phyloP scores from a whole-genome alignment of 1,140 invertebrate species.

The Polypedilum pembai region DNA sequence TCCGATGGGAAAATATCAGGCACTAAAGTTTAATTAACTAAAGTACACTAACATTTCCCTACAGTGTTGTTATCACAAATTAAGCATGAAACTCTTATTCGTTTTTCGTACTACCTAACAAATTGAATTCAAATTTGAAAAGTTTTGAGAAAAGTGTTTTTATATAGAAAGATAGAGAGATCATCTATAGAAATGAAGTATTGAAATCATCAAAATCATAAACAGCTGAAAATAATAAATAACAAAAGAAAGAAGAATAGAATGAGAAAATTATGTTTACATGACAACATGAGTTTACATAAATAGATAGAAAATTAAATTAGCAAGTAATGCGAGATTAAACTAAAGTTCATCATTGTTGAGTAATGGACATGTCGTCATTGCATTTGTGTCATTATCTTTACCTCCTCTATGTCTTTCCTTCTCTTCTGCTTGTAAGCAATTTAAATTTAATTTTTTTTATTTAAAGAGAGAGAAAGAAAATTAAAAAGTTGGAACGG shows the following conservation, averaged over 20 bases:
- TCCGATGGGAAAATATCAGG: too few species aligned
- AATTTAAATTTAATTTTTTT: constrained; percentile 28
- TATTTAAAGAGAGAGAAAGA: too few species aligned
- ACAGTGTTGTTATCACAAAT: too few species aligned
- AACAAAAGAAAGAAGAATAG: neutral
- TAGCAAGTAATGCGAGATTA: neutral
- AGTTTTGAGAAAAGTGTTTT: neutral
- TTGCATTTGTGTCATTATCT: too few species aligned
- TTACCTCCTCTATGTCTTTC: constrained; percentile 24
- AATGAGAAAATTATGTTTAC: neutral
- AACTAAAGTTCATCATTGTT: neutral
- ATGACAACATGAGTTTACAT: constrained; percentile 8
- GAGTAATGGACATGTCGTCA: constrained; percentile 10
- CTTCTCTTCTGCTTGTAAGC: constrained; percentile 23
- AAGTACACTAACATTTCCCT: too few species aligned
- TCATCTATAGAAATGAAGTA: neutral
- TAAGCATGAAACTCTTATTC: too few species aligned
- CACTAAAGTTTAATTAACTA: too few species aligned
- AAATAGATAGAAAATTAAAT: neutral
- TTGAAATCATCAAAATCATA: constrained; percentile 24
- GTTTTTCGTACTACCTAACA: too few species aligned
- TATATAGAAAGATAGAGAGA: neutral
- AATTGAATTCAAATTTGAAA: too few species aligned
- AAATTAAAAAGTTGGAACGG: too few species aligned
- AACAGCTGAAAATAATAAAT: constrained; percentile 7